These are phyloP conservation scores for Channa striata DNA, from an alignment of 2,797 vertebrate species.

Conservation along the genomic window DNA sequence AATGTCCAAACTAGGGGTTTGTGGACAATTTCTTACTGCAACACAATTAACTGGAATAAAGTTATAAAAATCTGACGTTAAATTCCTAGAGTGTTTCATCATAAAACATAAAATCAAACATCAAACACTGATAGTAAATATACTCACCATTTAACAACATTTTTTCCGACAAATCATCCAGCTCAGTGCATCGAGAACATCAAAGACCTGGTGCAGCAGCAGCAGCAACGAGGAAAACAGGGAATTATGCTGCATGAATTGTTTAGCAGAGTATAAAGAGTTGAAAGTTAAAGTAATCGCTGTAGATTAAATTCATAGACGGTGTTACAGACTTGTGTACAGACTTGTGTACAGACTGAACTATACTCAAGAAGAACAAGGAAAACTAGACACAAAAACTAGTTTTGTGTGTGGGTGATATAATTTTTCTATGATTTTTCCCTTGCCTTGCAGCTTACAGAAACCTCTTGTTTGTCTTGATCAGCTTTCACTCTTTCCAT, in stretches of 20 bases:
- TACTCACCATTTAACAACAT: constrained; percentile 10
- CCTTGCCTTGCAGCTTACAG: not conserved
- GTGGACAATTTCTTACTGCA: not conserved
- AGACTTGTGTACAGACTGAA: too few relatives aligned
- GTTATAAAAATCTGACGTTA: constrained; percentile 8
- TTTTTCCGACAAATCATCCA: constrained; percentile 5
- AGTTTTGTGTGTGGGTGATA: too few relatives aligned
- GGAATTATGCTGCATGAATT: constrained; percentile 4
- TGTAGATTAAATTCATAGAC: too few relatives aligned
- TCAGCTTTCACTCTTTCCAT: constrained; percentile 9
- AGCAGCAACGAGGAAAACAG: constrained; percentile 7
- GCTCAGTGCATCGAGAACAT: constrained; percentile 28
- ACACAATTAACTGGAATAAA: constrained; percentile 10
- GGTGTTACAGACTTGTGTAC: too few relatives aligned
- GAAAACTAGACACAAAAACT: too few relatives aligned
- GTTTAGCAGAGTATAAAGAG: not conserved
- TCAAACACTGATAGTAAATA: constrained; percentile 7
- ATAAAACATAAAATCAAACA: constrained; percentile 16
- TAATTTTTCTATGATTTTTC: too few relatives aligned
- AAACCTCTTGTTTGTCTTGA: not conserved
- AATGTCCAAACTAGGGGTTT: not conserved
- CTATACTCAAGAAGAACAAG: too few relatives aligned
- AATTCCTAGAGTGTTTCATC: constrained; percentile 3
- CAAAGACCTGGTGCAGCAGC: not conserved
- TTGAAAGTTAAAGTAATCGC: not conserved